A percentile compares a stretch with the other conserved stretches of the same genome.
phyloP scores from a whole-genome alignment of 2,797 vertebrate genomes.

The Bradypodion ventrale region DNA sequence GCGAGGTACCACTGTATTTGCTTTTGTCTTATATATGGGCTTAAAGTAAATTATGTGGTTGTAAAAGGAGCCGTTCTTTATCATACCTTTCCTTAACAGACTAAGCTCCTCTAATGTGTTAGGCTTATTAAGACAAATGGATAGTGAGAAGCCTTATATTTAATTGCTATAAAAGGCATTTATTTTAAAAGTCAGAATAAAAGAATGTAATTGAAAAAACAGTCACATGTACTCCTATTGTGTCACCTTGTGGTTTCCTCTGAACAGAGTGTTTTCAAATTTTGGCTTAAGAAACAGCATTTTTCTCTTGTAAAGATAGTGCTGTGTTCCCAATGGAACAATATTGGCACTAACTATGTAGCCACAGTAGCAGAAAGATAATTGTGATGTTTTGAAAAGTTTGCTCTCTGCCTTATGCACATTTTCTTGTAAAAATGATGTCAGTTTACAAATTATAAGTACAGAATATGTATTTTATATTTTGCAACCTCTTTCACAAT shows the following conservation, averaged over 20 bases:
- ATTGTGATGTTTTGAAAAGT: no score
- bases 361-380: no score
- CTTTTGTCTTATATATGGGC: not conserved
- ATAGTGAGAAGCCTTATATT: not conserved
- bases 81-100: not conserved
- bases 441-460: no score
- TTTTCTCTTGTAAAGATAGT: not conserved
- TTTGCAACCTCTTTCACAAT: no score
- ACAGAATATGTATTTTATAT: no score
- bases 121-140: conserved; percentile 3
- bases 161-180: not conserved
- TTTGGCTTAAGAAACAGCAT: not conserved
- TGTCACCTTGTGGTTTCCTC: not conserved
- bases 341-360: not conserved
- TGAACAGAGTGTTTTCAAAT: not conserved
- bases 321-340: not conserved
- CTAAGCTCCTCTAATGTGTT: not conserved
- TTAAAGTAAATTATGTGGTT: not conserved
- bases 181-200: not conserved
- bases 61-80: not conserved
- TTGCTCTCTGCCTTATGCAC: no score
- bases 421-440: no score
- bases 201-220: no score
- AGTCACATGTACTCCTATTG: no score
- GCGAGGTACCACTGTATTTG: no score